Evolutionary conservation across 2,797 vertebrate genomes (phyloP), one percentile per base, ranked within the genome.

Genomic region (Kryptolebias ocellatus): DNA sequence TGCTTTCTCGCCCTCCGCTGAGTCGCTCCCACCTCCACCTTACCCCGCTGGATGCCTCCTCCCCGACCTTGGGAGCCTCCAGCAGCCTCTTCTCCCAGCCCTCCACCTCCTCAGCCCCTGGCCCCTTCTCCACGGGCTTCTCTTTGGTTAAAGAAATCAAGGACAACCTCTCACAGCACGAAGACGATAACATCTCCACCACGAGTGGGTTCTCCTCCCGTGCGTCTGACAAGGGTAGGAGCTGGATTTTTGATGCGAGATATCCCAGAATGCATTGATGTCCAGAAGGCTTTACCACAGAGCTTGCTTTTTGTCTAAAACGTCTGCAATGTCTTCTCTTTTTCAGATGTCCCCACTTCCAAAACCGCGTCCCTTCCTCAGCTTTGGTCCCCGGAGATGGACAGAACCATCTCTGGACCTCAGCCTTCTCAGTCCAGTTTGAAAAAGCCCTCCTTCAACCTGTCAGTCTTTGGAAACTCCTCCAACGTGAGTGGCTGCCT

Each of bases 101-200:
- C 34, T 98, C 97, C 68, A 98, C 97, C 17, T 99, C 98, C 42
- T 92, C 96, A 2, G 84, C 95, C 7, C 92, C 95, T 0, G 93
- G 95, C 44, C 92, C 91, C 8, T 93, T 93, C 74, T 87, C 90
- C 52, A 93, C 88, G 2, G 92, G 94, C 55, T 96, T 97, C 75
- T 97, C 98, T 54, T 92, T 98, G 37, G 96, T 98, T 42, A 99
- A 98, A 89, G 98, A 99, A 94, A 97, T 99, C 74, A 99, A 99
- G 92, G 98, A 99, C 88, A 96, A 96, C 93, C 95, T 95, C 90
- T 99, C 98, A 73, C 96, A 98, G 86, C 97, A 98, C 29, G 97
- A 99, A 87, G 97, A 99, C 24, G 98, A 99, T 89, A 99, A 99
- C 93, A 98, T 99, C 94, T 99, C 98, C 87, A 99, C 98, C 75